Evolutionary conservation across 2,888 invertebrate species (phyloP).

Genomic region (Lissocephala sabroskyi): DNA sequence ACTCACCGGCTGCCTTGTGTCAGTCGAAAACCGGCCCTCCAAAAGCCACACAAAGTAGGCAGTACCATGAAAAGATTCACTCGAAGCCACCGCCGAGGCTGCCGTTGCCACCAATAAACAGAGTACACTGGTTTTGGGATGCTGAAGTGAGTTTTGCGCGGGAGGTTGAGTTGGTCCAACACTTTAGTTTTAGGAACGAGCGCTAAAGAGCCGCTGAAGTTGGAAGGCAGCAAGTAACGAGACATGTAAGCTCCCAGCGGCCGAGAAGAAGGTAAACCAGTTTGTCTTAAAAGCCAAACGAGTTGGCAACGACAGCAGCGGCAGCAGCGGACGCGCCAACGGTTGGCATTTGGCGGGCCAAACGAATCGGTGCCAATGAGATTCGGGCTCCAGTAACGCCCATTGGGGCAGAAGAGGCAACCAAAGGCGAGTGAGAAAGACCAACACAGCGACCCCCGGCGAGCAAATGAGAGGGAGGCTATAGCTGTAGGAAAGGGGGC

Average conservation of each 20-base stretch:
- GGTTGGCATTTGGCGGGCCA: constrained; percentile 50
- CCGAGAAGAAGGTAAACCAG: constrained; percentile 42
- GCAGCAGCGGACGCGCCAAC: constrained; percentile 2
- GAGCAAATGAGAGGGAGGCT: not conserved
- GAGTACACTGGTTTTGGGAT: too few relatives aligned
- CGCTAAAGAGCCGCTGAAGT: constrained; percentile 64
- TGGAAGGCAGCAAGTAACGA: constrained; percentile 9
- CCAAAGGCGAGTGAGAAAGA: too few relatives aligned
- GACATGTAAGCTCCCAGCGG: constrained; percentile 6
- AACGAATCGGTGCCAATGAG: constrained; percentile 60
- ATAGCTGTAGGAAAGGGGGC: not conserved
- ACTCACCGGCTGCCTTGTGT: constrained; percentile 19
- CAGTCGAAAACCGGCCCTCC: constrained; percentile 26
- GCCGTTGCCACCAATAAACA: constrained; percentile 5
- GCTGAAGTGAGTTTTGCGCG: too few relatives aligned
- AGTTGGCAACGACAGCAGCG: constrained; percentile 40
- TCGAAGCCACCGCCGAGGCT: constrained; percentile 23
- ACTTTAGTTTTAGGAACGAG: constrained; percentile 56
- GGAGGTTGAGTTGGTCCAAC: constrained; percentile 46
- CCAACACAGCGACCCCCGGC: too few relatives aligned
- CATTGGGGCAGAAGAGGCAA: too few relatives aligned
- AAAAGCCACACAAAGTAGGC: constrained; percentile 42
- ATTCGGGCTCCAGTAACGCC: constrained; percentile 4
- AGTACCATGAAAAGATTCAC: constrained; percentile 52
- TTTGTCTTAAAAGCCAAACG: constrained; percentile 39